Evolutionary conservation across 2,888 invertebrate genomes (phyloP).

Genomic region (Brenthis daphne): DNA sequence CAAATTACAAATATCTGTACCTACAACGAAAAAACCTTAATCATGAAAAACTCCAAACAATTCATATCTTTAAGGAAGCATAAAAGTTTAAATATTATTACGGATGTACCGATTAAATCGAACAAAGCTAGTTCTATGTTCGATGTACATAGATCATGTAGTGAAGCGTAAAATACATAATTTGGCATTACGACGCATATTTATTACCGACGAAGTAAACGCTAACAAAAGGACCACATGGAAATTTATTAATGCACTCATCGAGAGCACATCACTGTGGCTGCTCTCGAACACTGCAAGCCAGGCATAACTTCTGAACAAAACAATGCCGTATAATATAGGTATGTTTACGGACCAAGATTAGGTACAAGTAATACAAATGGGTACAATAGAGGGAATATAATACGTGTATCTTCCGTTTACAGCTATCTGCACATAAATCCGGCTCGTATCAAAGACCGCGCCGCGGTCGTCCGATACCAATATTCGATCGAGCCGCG

Average conservation of each 20-base stretch:
- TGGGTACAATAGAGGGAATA: slow-evolving; percentile 15
- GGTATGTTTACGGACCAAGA: slow-evolving; percentile 4
- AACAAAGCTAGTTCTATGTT: not conserved
- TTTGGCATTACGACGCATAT: slow-evolving; percentile 24
- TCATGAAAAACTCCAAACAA: too few species aligned
- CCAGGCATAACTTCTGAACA: slow-evolving; percentile 5
- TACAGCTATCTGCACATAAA: slow-evolving; percentile 25
- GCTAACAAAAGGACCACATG: slow-evolving; percentile 25
- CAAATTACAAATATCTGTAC: too few species aligned
- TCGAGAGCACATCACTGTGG: slow-evolving; percentile 22
- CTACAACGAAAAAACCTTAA: too few species aligned
- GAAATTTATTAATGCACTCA: slow-evolving; percentile 29
- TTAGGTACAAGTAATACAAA: slow-evolving; percentile 15
- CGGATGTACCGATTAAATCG: too few species aligned
- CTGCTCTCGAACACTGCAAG: slow-evolving; percentile 20
- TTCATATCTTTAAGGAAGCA: too few species aligned
- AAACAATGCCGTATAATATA: slow-evolving; percentile 3
- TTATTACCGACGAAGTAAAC: slow-evolving; percentile 12
- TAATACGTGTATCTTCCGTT: slow-evolving; percentile 12
- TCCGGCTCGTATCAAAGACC: slow-evolving; percentile 23
- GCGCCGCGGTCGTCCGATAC: slow-evolving; percentile 20
- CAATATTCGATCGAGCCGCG: slow-evolving; percentile 25
- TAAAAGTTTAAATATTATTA: too few species aligned
- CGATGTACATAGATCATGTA: slow-evolving; percentile 3
- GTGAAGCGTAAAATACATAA: slow-evolving; percentile 29